Evolutionary conservation across 2,113 vertebrate genomes (phyloP), one percentile per base, ranked within the genome.

Genomic region (Ceuthmochares aereus): DNA sequence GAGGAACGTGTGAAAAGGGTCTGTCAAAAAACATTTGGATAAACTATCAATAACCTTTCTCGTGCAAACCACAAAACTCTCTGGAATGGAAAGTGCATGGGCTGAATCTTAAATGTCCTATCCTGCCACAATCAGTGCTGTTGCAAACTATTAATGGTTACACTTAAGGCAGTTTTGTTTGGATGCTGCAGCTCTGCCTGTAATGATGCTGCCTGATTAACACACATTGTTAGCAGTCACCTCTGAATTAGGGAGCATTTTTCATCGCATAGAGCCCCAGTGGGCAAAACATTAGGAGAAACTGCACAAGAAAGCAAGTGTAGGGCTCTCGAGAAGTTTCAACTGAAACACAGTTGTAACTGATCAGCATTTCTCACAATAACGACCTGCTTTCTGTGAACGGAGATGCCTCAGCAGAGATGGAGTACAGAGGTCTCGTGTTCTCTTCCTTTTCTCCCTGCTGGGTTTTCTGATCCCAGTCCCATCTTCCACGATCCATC

Each of bases 11-110:
- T 81, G 90, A 96, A 96, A 94, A 91, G 68, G 76, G 26, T 83
- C 95, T 94, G 95, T 97, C 94, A 96, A 79, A 96, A 95, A 93
- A 70, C 85, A 89, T 95, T 96, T 96, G 95, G 90, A 78, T 92
- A 80, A 96, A 92, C 58, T 83, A 93, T 95, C 94, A 91, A 93
- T 91, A 93, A 94, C 64, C 74, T 25, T 62, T 82, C 92, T 59
- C 56, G 69, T 87, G 83, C 67, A 92, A 94, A 75, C 59, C 91
- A 75, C 80, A 93, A 87, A 91, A 84, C 58, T 85, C 89, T 69
- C 75, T 63, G 79, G 87, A 90, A 95, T 21, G 42, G 56, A n/a
- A 92, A 85, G 51, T 7, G 3, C 83, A 47, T 8, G 68, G 74
- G 78, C 37, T 91, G 96, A 87, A 91, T 96, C 90, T 90, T 88